Percentiles rank a stretch among this genome's conserved stretches.
phyloP scores from a whole-genome alignment of 2,113 vertebrate genomes.

The Euleptes europaea region DNA sequence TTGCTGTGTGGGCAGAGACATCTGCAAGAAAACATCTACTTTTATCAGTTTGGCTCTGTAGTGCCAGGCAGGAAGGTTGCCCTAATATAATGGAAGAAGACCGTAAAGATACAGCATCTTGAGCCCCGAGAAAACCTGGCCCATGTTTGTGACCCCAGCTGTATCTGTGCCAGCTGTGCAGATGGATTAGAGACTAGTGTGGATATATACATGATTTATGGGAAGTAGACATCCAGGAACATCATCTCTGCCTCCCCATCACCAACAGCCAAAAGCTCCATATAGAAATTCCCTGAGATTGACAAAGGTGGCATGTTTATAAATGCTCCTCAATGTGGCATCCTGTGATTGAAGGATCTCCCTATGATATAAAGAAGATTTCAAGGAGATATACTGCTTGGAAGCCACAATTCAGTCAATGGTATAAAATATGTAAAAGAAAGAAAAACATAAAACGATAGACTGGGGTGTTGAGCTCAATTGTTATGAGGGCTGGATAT shows the following conservation, averaged over 20 bases:
- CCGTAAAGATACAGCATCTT: too few relatives aligned
- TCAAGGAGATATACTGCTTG: not conserved
- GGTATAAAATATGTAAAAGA: not conserved
- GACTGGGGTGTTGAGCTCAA: too few relatives aligned
- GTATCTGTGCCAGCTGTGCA: not conserved
- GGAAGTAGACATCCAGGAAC: not conserved
- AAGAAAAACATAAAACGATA: not conserved
- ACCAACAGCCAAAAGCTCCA: not conserved
- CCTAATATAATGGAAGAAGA: too few relatives aligned
- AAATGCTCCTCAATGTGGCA: not conserved
- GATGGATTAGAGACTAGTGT: not conserved
- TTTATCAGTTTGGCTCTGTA: too few relatives aligned
- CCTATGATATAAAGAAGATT: not conserved
- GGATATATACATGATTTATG: not conserved
- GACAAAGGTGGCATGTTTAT: not conserved
- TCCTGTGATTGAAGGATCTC: not conserved
- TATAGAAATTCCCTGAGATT: not conserved
- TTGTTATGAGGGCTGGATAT: too few relatives aligned
- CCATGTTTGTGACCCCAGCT: not conserved
- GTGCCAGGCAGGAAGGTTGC: too few relatives aligned
- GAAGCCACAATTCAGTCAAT: not conserved
- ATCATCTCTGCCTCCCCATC: not conserved
- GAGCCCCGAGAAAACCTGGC: not conserved
- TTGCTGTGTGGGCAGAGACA: too few relatives aligned
- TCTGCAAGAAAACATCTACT: too few relatives aligned